Evolutionary conservation across 2,888 invertebrate species (phyloP).

Genomic region (Drosophila borborema): DNA sequence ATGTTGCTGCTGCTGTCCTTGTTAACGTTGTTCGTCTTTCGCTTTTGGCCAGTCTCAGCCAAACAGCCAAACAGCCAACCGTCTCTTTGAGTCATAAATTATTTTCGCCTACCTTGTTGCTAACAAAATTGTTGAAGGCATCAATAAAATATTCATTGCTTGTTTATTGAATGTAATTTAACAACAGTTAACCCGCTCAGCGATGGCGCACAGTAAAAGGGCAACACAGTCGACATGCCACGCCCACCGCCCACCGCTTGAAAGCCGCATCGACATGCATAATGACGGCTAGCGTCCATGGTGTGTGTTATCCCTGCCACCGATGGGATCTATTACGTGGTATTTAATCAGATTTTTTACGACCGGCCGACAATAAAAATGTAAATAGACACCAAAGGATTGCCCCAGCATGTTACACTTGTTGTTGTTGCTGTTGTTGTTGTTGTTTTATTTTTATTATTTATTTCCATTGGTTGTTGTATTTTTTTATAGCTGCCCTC

Average conservation of each 20-base stretch:
- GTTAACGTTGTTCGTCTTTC: conserved; percentile 36
- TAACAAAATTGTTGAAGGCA: conserved; percentile 54
- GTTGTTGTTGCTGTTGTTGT: neutral
- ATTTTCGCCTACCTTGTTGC: conserved; percentile 63
- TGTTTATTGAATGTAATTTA: conserved; percentile 84
- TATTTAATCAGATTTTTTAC: conserved; percentile 81
- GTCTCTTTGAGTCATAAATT: conserved; percentile 62
- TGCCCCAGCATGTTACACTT: conserved; percentile 37
- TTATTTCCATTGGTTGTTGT: conserved; percentile 17
- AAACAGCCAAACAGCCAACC: neutral
- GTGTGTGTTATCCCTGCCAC: conserved; percentile 30
- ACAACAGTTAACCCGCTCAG: conserved; percentile 78
- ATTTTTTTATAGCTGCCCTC: conserved; percentile 13
- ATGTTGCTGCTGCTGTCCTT: conserved; percentile 48
- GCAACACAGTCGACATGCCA: neutral
- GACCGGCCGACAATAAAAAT: conserved; percentile 79
- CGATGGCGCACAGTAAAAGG: conserved; percentile 49
- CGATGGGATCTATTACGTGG: conserved; percentile 79
- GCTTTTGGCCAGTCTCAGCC: neutral
- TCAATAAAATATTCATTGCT: conserved; percentile 85
- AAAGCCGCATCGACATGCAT: conserved; percentile 6
- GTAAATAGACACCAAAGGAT: conserved; percentile 79
- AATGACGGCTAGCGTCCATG: conserved; percentile 25
- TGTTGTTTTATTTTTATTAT: conserved; percentile 14
- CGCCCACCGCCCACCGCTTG: neutral